A percentile compares a stretch with the other conserved stretches of the same genome.
Conservation (phyloP, 2,113 vertebrate genomes). For the Corvus moneduloides region DNA sequence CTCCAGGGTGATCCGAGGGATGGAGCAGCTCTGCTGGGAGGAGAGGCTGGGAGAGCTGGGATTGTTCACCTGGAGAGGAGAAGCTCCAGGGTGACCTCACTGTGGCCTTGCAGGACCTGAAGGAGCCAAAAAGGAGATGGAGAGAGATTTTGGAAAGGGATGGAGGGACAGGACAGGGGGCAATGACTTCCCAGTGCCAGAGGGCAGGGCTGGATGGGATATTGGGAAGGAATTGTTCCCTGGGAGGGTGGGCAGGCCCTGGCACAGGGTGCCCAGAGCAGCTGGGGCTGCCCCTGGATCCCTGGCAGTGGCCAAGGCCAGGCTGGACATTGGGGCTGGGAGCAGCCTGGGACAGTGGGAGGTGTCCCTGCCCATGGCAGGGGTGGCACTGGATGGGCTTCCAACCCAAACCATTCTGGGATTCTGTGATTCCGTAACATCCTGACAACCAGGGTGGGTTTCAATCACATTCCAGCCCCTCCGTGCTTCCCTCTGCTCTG, state of each 20-base stretch:
- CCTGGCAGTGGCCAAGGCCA: neutral
- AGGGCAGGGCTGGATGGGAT: neutral
- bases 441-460: neutral
- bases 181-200: neutral
- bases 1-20: too few species aligned
- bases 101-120: accelerated
- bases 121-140: too few species aligned
- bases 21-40: too few species aligned
- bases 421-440: neutral
- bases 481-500: accelerated
- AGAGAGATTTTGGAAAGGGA: accelerated
- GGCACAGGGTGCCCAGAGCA: neutral
- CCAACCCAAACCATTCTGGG: accelerated
- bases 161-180: neutral
- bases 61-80: too few species aligned
- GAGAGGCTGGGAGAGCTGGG: too few species aligned
- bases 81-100: accelerated
- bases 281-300: neutral
- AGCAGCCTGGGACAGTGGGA: neutral
- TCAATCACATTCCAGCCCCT: neutral
- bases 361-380: neutral
- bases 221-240: neutral
- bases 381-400: neutral
- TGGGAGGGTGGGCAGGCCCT: neutral
- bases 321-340: neutral